phyloP scores from a whole-genome alignment of 2,113 vertebrate species.

The Pandion haliaetus region DNA sequence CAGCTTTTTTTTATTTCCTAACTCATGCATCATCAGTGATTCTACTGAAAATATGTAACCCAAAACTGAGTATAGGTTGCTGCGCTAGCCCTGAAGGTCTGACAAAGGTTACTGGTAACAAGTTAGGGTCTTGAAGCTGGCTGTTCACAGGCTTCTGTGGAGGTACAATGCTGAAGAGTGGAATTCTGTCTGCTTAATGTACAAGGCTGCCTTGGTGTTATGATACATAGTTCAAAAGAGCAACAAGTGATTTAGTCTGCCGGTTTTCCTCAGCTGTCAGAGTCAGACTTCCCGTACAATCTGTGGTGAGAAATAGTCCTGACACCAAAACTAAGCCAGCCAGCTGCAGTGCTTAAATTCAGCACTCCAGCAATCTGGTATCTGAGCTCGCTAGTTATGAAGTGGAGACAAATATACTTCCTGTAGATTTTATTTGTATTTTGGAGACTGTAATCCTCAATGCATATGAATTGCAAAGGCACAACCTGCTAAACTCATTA shows the following conservation, averaged over 20 bases:
- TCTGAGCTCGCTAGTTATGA: neutral
- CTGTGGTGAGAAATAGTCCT: slow-evolving; percentile 24
- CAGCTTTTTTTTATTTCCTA: neutral
- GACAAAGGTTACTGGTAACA: neutral
- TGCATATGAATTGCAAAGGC: neutral
- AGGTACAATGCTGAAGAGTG: neutral
- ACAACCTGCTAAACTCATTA: neutral
- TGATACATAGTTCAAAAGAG: neutral
- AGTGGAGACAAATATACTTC: neutral
- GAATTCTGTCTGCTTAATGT: neutral
- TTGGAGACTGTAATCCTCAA: neutral
- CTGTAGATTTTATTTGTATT: neutral
- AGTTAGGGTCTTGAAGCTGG: neutral
- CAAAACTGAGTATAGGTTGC: neutral
- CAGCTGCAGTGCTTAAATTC: neutral
- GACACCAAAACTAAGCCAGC: neutral
- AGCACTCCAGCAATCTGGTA: neutral
- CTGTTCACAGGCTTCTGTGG: neutral
- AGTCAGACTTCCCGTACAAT: neutral
- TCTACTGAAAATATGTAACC: neutral
- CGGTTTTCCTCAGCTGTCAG: slow-evolving; percentile 4
- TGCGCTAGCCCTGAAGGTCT: neutral
- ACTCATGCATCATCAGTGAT: neutral
- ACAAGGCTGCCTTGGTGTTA: neutral
- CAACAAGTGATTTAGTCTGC: neutral